Evolutionary conservation across 2,888 invertebrate genomes (phyloP), one percentile per base, ranked within the genome.

Genomic region (Galerucella nymphaeae): DNA sequence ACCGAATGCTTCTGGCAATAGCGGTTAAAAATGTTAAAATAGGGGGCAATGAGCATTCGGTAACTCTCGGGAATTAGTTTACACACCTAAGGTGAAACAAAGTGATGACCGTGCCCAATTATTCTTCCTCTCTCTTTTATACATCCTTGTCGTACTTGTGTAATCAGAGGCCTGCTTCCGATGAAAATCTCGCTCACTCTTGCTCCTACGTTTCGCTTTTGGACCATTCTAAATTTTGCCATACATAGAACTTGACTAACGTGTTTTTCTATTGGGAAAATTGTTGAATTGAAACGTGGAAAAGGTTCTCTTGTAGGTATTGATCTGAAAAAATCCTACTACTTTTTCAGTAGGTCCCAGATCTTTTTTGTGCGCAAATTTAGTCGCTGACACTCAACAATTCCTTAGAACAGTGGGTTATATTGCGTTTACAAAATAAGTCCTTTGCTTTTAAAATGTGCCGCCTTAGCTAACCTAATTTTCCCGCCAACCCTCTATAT

Each of bases 361-460:
- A 53, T 16, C 45, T 53, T 20, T 69, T 69, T 23, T 69, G 62
- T 62, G 38, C 53, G 62, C 18, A 62, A 69, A 62, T 69, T 42
- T 38, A 68, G 68, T 67, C 59, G 42, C 38, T 45, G 23, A 38
- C 61, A 58, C 30, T 38, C 61, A 59, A 59, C 50, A 69, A 53
- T 45, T 62, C 18, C 68, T 68, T 48, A 42, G 61, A 69, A 62
- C 38, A 69, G 68, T 68, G 50, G 62, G 18, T 69, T 69, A 62
- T 69, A 62, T 69, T 53, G 62, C 42, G 62, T 69, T 62, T 69
- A 62, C 53, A 55, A 62, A 62, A 69, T 38, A 69, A 62, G 53
- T 62, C 55, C 69, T 69, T 69, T 68, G 68, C 68, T 55, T 69
- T 62, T 62, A 69, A 68, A 69, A 69, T 62, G 42, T 69, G 55